Evolutionary conservation across 1,140 invertebrate genomes (phyloP).

Genomic region (Formica exsecta): DNA sequence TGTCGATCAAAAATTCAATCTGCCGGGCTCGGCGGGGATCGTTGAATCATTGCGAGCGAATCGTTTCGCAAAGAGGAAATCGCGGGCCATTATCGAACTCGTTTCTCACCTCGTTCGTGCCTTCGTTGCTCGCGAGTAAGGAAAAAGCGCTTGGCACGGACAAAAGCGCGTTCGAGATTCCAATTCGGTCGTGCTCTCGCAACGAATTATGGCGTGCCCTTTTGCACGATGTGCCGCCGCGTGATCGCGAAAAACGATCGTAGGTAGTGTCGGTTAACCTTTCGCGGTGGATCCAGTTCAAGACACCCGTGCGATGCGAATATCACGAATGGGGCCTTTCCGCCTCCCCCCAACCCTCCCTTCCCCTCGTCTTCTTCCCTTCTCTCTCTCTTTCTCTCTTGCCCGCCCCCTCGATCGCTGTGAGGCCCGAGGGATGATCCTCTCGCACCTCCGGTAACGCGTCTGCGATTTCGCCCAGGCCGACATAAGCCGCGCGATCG

Average conservation of each 20-base stretch:
- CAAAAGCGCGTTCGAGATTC: conserved; percentile 75
- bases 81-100: conserved; percentile 60
- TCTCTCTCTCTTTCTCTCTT: neutral
- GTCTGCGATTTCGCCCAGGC: conserved; percentile 40
- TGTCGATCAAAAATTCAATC: conserved; percentile 73
- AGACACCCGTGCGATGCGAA: conserved; percentile 12
- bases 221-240: conserved; percentile 66
- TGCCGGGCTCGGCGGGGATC: neutral
- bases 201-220: conserved; percentile 74
- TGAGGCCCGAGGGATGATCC: conserved; percentile 49
- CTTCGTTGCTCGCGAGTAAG: conserved; percentile 2
- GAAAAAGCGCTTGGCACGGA: conserved; percentile 50
- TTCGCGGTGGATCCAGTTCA: conserved; percentile 69
- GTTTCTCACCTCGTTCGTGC: conserved; percentile 72
- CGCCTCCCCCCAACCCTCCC: neutral
- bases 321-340: conserved; percentile 33
- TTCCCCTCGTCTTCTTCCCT: too few species aligned
- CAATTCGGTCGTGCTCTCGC: conserved; percentile 72
- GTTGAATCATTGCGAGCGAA: conserved; percentile 59
- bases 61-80: conserved; percentile 50
- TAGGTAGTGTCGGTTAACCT: conserved; percentile 62
- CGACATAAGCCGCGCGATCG: conserved; percentile 48
- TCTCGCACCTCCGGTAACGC: conserved; percentile 61
- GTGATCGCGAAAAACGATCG: conserved; percentile 50
- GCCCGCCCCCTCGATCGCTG: conserved; percentile 40